These are phyloP conservation scores for Rhabdornis inornatus DNA, from an alignment of 2,113 vertebrate species.

Conservation along the genomic window DNA sequence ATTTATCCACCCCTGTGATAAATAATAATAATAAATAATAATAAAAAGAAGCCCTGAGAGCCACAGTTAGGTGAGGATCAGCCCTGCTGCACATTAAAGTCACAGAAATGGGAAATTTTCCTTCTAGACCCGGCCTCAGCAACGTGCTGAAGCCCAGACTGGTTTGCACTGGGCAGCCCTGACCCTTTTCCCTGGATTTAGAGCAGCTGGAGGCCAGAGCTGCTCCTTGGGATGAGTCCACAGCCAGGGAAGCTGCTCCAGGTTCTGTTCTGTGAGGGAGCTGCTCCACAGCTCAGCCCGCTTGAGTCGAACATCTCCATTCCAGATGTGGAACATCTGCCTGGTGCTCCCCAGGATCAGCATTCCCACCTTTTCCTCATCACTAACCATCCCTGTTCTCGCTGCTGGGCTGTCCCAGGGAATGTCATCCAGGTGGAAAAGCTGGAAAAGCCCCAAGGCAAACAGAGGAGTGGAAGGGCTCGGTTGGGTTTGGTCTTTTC, in stretches of 20 bases:
- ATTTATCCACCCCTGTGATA: not conserved
- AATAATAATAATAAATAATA: too few species aligned
- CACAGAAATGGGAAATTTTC: not conserved
- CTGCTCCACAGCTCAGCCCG: not conserved
- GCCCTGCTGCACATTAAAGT: not conserved
- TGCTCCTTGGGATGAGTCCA: fast-evolving
- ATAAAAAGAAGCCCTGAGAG: not conserved
- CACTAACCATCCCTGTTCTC: fast-evolving
- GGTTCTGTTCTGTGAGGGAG: not conserved
- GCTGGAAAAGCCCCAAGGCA: not conserved
- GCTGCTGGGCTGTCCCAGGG: not conserved
- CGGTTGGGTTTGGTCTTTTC: fast-evolving
- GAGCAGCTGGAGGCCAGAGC: fast-evolving
- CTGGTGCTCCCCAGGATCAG: not conserved
- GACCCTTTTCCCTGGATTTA: not conserved
- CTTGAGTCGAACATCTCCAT: too few species aligned
- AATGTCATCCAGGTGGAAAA: not conserved
- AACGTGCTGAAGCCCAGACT: not conserved
- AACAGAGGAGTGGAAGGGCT: not conserved
- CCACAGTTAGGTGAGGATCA: fast-evolving
- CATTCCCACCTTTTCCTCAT: not conserved
- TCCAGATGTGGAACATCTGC: not conserved
- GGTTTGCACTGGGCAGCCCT: not conserved
- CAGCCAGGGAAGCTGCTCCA: not conserved
- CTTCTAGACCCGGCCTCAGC: not conserved